These are phyloP conservation scores for Mayetiola destructor DNA, from an alignment of 2,888 invertebrate species.

Conservation along the genomic window DNA sequence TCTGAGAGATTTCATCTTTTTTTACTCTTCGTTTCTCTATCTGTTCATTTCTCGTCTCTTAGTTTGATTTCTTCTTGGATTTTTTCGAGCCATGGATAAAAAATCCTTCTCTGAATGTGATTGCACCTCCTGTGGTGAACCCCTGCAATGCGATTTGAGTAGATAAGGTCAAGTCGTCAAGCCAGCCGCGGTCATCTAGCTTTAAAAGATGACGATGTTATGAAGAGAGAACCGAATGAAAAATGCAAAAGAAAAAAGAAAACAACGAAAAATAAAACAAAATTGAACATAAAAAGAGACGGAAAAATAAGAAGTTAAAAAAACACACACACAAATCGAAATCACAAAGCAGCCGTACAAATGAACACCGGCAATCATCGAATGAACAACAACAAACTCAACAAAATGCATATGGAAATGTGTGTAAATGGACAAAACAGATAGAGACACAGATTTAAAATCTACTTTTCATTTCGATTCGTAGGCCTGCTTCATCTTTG, in stretches of 20 bases:
- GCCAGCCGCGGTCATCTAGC: constrained; percentile 21
- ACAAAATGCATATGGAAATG: too few species aligned
- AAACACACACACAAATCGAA: background rate
- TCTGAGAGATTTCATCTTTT: too few species aligned
- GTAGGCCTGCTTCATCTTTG: too few species aligned
- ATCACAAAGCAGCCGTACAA: background rate
- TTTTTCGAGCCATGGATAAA: background rate
- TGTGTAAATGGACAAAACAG: too few species aligned
- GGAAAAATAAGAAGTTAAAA: background rate
- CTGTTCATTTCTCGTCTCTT: background rate
- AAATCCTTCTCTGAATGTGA: constrained; percentile 7
- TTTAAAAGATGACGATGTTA: background rate
- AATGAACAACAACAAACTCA: too few species aligned
- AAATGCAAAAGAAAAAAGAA: background rate
- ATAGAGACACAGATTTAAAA: constrained; percentile 1
- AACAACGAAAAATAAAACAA: background rate
- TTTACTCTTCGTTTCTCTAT: background rate
- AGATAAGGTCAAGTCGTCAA: constrained; percentile 23
- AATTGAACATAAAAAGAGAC: background rate
- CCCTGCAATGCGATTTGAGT: constrained; percentile 21
- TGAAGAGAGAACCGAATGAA: background rate
- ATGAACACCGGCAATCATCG: too few species aligned
- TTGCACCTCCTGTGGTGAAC: constrained; percentile 20
- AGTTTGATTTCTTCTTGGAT: background rate
- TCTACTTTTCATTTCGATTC: constrained; percentile 2